A percentile compares a stretch with the other conserved stretches of the same genome.
Evolutionary conservation across 2,888 invertebrate species (phyloP).

Genomic region (Litoditis marina): DNA sequence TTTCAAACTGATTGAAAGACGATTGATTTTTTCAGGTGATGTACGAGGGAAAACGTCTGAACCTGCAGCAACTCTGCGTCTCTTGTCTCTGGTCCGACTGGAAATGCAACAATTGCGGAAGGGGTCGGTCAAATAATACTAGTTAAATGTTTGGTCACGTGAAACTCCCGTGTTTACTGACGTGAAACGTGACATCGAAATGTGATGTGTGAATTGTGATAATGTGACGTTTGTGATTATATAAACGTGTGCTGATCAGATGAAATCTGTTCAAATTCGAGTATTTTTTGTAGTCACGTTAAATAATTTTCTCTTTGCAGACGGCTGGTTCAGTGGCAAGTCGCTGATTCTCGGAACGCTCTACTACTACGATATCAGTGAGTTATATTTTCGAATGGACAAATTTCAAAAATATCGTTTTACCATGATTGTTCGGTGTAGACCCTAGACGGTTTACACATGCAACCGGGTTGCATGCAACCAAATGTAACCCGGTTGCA

Average conservation of each 20-base stretch:
- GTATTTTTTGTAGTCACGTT: not conserved
- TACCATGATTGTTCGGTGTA: not conserved
- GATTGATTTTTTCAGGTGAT: constrained; percentile 15
- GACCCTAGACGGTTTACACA: too few relatives aligned
- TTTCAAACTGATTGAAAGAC: too few relatives aligned
- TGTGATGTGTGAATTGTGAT: too few relatives aligned
- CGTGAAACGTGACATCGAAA: too few relatives aligned
- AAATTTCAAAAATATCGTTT: not conserved
- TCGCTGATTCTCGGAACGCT: constrained; percentile 90
- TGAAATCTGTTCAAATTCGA: too few relatives aligned
- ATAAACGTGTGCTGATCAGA: too few relatives aligned
- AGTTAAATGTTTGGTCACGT: too few relatives aligned
- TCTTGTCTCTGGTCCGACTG: constrained; percentile 43
- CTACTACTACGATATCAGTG: constrained; percentile 91
- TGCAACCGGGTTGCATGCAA: too few relatives aligned
- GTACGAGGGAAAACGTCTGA: constrained; percentile 30
- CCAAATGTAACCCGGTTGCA: too few relatives aligned
- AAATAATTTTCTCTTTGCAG: constrained; percentile 60
- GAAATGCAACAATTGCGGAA: constrained; percentile 36
- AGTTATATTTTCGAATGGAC: too few relatives aligned
- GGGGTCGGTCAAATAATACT: constrained; percentile 8
- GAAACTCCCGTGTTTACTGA: too few relatives aligned
- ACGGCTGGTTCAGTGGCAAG: constrained; percentile 82
- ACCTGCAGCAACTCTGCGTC: constrained; percentile 39
- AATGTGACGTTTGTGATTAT: too few relatives aligned